Evolutionary conservation across 2,797 vertebrate genomes (phyloP).

Genomic region (Pseudopleuronectes americanus): DNA sequence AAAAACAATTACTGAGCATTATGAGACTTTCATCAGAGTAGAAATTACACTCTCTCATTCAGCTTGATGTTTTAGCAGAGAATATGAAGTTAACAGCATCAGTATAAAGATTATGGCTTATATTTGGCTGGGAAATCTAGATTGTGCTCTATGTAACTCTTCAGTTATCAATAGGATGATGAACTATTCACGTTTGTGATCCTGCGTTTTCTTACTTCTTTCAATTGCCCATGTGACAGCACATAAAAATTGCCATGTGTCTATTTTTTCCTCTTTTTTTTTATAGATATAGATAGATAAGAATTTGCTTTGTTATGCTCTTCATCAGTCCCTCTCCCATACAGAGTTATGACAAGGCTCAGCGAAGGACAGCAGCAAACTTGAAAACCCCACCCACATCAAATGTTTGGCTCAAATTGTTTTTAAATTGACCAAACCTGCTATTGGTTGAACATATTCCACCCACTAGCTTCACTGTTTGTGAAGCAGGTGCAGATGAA

Average conservation of each 20-base stretch:
- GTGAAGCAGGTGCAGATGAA: too few species aligned
- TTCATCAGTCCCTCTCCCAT: not conserved
- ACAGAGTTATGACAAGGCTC: not conserved
- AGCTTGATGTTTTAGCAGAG: too few species aligned
- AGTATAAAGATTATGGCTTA: too few species aligned
- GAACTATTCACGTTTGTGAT: not conserved
- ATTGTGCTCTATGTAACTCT: too few species aligned
- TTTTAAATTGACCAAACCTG: too few species aligned
- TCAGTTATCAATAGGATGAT: not conserved
- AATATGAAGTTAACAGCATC: too few species aligned
- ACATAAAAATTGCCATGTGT: not conserved
- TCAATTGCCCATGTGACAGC: not conserved
- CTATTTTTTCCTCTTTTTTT: not conserved
- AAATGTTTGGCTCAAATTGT: not conserved
- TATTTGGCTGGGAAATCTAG: too few species aligned
- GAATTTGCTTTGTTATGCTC: not conserved
- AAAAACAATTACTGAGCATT: too few species aligned
- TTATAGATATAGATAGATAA: not conserved
- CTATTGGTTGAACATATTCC: not conserved
- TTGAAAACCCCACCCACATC: not conserved
- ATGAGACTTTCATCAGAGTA: too few species aligned
- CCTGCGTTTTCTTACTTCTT: not conserved
- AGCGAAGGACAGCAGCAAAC: not conserved
- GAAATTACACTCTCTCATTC: too few species aligned
- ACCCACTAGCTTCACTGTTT: too few species aligned